Evolutionary conservation across 2,113 vertebrate species (phyloP), one percentile per base, ranked within the genome.

Genomic region (Centropus unirufus): DNA sequence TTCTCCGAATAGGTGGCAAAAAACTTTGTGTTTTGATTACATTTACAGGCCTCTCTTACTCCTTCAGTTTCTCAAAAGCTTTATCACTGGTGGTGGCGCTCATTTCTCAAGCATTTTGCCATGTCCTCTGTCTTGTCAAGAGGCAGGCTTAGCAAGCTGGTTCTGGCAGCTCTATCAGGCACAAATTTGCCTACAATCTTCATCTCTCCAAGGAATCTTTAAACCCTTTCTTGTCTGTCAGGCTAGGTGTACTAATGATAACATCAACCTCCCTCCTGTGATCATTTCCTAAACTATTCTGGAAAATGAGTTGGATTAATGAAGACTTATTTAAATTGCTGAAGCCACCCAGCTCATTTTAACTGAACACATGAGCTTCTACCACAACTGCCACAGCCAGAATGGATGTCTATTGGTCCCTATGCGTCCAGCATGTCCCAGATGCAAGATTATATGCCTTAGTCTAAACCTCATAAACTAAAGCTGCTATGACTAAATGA

Each of bases 251-350:
- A 51, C 91, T 92, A 81, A 94, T 89, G 92, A 94, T 83, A 92
- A 78, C 89, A 93, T 90, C 94, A 93, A 11, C 92, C 83, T 96
- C 91, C 86, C 68, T 93, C 9, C 21, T 95, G 92, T 94, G 93
- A 96, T 95, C 64, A 74, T 95, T 97, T 97, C 86, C 89, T 96
- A 89, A 95, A 83, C 86, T 55, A 70, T 95, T 90, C 57, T 70
- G 59, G 83, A 95, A 95, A 94, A 97, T 95, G 68, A 92, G 83
- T 19, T 92, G 96, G 83, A 97, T 92, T 97, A 95, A 97, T 96
- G 94, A 95, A 93, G 91, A 52, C 76, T 91, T 91, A 93, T 92
- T 95, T 90, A 92, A 96, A 93, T 92, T 89, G 80, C 52, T 87
- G 68, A 78, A 90, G 73, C 64, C 74, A 86, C 73, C 69, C 61